Base-by-base conservation (phyloP, 1,140 invertebrate species). In the Telenomus remus region DNA sequence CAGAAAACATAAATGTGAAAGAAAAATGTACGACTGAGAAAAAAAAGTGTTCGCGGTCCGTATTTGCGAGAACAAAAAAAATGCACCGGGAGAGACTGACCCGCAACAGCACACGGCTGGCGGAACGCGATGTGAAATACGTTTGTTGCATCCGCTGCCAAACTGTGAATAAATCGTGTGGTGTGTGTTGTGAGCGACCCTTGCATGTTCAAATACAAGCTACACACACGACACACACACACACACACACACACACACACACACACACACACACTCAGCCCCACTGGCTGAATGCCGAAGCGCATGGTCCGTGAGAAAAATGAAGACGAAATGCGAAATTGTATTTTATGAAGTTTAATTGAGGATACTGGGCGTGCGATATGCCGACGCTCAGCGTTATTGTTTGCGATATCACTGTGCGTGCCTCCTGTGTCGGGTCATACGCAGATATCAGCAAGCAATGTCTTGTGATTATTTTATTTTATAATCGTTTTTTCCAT, bases 91-190 rank as follows among this genome's bases (percentile, higher is more conserved):
- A 59, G 63, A 63, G 71, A 68, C 56, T 66, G 61, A 66, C 61
- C 64, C 61, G 63, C 51, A 42, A 59, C 49, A 56, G 42, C 53
- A 57, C 64, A 57, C 70, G 76, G 65, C 65, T 66, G 71, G 70
- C 65, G 76, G 65, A 69, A 73, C 70, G 70, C 70, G 71, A 70
- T 74, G 65, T 65, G 55, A 73, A 73, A 70, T 63, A 60, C 66
- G 76, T 64, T 71, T 56, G 64, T 72, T 71, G 66, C 72, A 75
- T 79, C 71, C 66, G 66, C 65, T 78, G 79, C 79, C 79, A 80
- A 80, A 80, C 79, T 78, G 66, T 47, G 75, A 76, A 78, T 78
- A 75, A 76, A 73, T 80, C 68, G 72, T 65, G 55, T 14, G 57
- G 11, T 63, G 56, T 66, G 44, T n/a, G 69, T 44, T n/a, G 7